Evolutionary conservation across 35 echinoderm and acorn worm species (phyloP).

Genomic region (Apostichopus japonicus): DNA sequence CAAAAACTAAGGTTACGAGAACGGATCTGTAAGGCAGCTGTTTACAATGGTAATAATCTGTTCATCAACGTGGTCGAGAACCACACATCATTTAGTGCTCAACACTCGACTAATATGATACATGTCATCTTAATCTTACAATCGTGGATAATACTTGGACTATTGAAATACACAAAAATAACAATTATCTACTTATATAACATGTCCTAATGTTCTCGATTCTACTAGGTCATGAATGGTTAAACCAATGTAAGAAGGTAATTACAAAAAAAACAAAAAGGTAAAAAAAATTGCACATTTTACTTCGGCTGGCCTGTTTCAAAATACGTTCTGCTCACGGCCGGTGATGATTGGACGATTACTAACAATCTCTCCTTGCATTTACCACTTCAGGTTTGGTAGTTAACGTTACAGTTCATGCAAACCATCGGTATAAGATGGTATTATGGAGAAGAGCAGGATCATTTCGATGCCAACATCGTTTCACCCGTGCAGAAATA

Average conservation of each 20-base stretch:
- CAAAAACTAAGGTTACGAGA: too few relatives aligned
- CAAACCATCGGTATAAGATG: neutral
- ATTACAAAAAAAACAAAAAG: neutral
- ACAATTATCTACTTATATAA: neutral
- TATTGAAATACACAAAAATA: neutral
- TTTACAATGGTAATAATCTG: too few relatives aligned
- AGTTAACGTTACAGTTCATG: neutral
- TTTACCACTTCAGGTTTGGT: too few relatives aligned
- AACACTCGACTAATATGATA: neutral
- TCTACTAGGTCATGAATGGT: neutral
- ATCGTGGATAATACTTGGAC: neutral
- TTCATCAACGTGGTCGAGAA: neutral
- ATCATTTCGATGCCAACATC: too few relatives aligned
- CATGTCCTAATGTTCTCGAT: neutral
- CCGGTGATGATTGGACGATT: too few relatives aligned
- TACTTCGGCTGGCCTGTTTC: neutral
- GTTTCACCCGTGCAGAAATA: too few relatives aligned
- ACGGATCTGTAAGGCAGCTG: too few relatives aligned
- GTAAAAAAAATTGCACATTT: constrained; percentile 6
- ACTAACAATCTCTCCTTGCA: too few relatives aligned
- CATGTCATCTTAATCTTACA: neutral
- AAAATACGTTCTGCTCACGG: neutral
- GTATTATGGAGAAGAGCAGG: too few relatives aligned
- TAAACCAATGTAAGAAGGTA: neutral
- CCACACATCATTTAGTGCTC: constrained; percentile 12